phyloP scores from a whole-genome alignment of 1,140 invertebrate genomes.

The Macrobrachium rosenbergii region DNA sequence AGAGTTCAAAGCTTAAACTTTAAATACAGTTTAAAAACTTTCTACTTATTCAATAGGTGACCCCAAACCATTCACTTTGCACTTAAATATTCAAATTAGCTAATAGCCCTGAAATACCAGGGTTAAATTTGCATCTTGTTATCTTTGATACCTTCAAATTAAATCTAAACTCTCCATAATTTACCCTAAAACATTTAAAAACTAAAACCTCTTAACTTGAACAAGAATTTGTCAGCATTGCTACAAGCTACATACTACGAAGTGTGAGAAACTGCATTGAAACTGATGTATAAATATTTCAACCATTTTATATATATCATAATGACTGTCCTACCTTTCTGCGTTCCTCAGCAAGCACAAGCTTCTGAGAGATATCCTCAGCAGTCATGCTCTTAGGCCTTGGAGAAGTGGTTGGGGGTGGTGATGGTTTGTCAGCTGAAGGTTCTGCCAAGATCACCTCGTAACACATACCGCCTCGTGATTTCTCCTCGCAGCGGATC shows the following conservation, averaged over 20 bases:
- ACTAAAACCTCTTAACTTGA: no score
- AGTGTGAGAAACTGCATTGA: neutral
- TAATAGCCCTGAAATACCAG: no score
- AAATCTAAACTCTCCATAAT: no score
- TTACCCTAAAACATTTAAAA: no score
- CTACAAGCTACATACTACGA: no score
- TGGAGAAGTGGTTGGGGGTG: constrained; percentile 75
- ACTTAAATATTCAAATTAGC: no score
- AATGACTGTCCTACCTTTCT: constrained; percentile 78
- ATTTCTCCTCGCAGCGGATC: constrained; percentile 88
- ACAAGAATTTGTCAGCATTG: no score
- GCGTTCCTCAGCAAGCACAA: constrained; percentile 91
- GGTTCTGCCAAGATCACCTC: constrained; percentile 94
- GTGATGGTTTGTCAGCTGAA: constrained; percentile 73
- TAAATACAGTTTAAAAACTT: neutral
- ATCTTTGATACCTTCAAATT: no score
- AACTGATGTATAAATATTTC: no score
- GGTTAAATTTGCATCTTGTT: no score
- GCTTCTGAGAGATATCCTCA: constrained; percentile 90
- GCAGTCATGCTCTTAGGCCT: constrained; percentile 75
- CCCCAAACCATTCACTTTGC: no score
- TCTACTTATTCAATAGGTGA: no score
- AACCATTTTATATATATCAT: constrained; percentile 32
- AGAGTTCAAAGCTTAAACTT: neutral
- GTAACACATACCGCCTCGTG: constrained; percentile 87